Evolutionary conservation across 2,113 vertebrate genomes (phyloP), one percentile per base, ranked within the genome.

Genomic region (Etheostoma cragini): DNA sequence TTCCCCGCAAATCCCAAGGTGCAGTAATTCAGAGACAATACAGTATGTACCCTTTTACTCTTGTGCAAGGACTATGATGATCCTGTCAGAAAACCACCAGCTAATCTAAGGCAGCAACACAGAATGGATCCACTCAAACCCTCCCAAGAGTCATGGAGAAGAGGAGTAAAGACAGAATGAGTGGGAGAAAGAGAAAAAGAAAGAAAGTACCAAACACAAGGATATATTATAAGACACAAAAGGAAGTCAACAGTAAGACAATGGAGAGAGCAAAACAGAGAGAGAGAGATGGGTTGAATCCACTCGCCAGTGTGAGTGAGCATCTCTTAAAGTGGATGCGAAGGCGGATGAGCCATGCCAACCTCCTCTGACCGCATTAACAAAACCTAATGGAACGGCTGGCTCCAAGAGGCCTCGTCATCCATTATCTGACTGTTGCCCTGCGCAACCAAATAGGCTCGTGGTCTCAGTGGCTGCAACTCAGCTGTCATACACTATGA

Each of bases 401-500:
- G 94, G 92, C 95, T 95, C 92, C 94, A 87, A 46, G 66, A 90
- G 91, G 80, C 92, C 86, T 88, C 81, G 69, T 90, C 88, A 89
- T 94, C 94, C 91, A 96, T 96, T 95, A 96, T 95, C 91, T 89
- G 87, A 91, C 92, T 86, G 92, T 92, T 93, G 91, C 90, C 87
- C 87, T 2, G 72, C 78, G 78, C 91, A 92, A 90, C 90, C 82
- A 58, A 80, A 89, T 84, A 76, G 87, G 90, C 87, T 86, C 78
- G 17, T 42, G 19, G 85, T 64, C 85, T 92, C 66, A 45, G 70
- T 19, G 87, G 89, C 83, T 88, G 90, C 85, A 85, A 78, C 83
- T 84, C 85, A 68, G 76, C 85, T 84, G 84, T 88, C 92, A 81
- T 84, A 87, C 80, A 45, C 66, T 30, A 33, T 45, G 14, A 19